These are phyloP conservation scores for Cerceris ruficornis DNA, from an alignment of 2,888 invertebrate species.

Conservation along the genomic window DNA sequence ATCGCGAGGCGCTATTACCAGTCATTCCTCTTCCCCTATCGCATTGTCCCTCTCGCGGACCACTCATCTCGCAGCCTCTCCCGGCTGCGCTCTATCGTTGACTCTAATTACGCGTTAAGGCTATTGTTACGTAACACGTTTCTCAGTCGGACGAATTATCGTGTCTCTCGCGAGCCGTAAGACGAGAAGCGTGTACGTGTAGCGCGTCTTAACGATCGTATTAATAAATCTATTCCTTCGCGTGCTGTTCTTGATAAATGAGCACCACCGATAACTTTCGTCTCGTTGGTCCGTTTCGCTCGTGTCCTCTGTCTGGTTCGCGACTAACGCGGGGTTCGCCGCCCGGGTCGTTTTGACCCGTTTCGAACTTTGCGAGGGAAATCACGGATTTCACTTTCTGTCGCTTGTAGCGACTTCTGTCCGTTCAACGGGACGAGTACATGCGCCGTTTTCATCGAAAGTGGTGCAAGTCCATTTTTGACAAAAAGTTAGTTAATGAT, in stretches of 20 bases:
- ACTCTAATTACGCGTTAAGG: constrained; percentile 69
- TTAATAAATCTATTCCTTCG: constrained; percentile 47
- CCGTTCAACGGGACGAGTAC: no score
- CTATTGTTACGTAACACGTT: constrained; percentile 70
- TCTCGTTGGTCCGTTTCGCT: constrained; percentile 5
- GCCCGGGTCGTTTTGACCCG: no score
- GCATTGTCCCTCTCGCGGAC: constrained; percentile 31
- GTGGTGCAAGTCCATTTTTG: no score
- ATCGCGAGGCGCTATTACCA: not conserved
- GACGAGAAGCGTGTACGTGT: constrained; percentile 38
- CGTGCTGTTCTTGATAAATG: constrained; percentile 34
- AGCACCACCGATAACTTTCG: constrained; percentile 30
- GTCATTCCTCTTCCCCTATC: constrained; percentile 23
- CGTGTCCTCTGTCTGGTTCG: not conserved
- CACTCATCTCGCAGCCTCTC: constrained; percentile 28
- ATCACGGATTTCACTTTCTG: no score
- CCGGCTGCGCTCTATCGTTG: constrained; percentile 62
- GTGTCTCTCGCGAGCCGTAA: constrained; percentile 32
- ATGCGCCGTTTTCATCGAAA: no score
- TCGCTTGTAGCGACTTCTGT: no score
- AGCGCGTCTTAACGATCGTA: constrained; percentile 19
- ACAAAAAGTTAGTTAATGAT: no score
- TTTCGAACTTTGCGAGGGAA: no score
- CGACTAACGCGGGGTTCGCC: no score
- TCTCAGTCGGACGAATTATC: constrained; percentile 58